Percentiles rank a stretch among this genome's conserved stretches.
phyloP scores from a whole-genome alignment of 2,797 vertebrate genomes.

The Capromys pilorides region DNA sequence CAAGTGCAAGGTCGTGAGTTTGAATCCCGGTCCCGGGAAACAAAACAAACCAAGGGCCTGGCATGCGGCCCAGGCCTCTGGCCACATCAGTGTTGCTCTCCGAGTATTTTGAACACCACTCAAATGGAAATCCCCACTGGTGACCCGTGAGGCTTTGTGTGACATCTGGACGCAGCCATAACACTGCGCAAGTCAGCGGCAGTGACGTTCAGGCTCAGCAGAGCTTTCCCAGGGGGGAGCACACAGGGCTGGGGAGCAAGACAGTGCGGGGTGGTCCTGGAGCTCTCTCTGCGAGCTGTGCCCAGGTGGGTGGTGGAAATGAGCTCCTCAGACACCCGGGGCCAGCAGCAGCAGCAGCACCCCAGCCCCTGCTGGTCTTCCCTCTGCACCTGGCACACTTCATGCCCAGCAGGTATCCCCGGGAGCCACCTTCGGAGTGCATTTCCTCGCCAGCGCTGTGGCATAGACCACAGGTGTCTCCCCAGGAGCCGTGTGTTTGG shows the following conservation, averaged over 20 bases:
- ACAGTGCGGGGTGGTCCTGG: background rate
- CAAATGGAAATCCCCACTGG: background rate
- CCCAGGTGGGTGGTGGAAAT: background rate
- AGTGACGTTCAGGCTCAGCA: background rate
- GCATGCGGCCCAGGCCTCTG: background rate
- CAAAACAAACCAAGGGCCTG: no score
- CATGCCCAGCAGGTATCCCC: background rate
- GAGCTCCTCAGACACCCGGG: background rate
- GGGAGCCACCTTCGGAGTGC: background rate
- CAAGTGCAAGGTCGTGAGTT: no score
- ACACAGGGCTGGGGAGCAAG: background rate
- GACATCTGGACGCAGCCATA: background rate
- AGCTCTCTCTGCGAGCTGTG: background rate
- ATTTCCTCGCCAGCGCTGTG: background rate
- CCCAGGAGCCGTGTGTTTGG: background rate
- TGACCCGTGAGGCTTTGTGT: background rate
- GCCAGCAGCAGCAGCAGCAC: background rate
- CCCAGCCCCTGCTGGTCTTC: background rate
- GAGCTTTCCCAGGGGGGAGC: background rate
- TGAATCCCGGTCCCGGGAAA: no score
- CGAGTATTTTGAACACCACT: background rate
- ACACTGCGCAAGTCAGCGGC: constrained; percentile 49
- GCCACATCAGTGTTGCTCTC: background rate
- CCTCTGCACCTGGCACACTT: rapidly evolving
- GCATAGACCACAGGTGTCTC: background rate